Percentiles rank a stretch among this genome's conserved stretches.
These are phyloP conservation scores for Microchirus variegatus DNA, from an alignment of 2,797 vertebrate species.

Conservation along the genomic window DNA sequence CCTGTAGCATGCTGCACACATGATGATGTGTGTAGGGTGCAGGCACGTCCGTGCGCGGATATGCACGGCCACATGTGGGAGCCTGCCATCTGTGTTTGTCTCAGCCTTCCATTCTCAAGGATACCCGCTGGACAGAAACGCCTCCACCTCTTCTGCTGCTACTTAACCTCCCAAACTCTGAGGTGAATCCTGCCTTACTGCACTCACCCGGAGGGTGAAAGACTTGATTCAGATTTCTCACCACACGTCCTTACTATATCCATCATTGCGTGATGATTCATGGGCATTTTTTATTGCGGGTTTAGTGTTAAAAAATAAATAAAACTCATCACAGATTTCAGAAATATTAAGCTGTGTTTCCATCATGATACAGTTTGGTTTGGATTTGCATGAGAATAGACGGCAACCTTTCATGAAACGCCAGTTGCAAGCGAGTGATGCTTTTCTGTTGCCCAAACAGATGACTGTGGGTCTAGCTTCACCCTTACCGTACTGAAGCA, in stretches of 20 bases:
- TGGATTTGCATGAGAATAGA: too few relatives aligned
- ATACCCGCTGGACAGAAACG: not conserved
- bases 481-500: too few relatives aligned
- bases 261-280: not conserved
- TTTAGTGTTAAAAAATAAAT: not conserved
- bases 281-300: not conserved
- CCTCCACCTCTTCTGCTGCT: slow-evolving; percentile 18
- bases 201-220: slow-evolving; percentile 7
- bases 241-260: slow-evolving; percentile 1
- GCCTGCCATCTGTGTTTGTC: not conserved
- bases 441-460: too few relatives aligned
- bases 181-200: slow-evolving; percentile 13
- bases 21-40: slow-evolving; percentile 3
- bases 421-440: too few relatives aligned
- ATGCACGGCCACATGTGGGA: slow-evolving; percentile 2
- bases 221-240: not conserved
- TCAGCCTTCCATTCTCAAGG: not conserved
- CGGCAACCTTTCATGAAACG: too few relatives aligned
- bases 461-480: too few relatives aligned
- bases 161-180: slow-evolving; percentile 21
- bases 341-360: too few relatives aligned
- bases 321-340: too few relatives aligned
- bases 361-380: too few relatives aligned
- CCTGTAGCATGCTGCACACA: slow-evolving; percentile 7
- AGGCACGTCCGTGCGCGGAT: slow-evolving; percentile 2